A percentile compares a stretch with the other conserved stretches of the same genome.
Conservation (phyloP, 1,140 invertebrate genomes). For the Aphis craccivora region DNA sequence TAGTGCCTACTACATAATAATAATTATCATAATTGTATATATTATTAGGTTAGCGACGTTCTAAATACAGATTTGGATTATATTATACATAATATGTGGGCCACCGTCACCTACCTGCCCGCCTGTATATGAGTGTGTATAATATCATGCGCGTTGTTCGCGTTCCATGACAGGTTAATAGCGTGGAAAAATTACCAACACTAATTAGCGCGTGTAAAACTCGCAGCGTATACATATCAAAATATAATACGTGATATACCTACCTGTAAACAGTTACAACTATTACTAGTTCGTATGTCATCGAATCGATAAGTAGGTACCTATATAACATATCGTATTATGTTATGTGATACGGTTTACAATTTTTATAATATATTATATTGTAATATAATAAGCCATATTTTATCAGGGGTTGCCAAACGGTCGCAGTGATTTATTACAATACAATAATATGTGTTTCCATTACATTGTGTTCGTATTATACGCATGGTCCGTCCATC, state of each 20-base stretch:
- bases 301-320: neutral
- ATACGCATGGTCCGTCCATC: neutral
- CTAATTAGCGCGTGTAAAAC: constrained; percentile 25
- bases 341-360: neutral
- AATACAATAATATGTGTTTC: neutral
- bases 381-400: neutral
- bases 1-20: neutral
- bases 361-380: neutral
- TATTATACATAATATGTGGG: neutral
- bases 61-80: constrained; percentile 11
- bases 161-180: constrained; percentile 23
- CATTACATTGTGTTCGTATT: neutral
- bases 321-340: neutral
- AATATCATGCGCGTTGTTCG: neutral
- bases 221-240: neutral
- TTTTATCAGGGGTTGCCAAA: neutral
- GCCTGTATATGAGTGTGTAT: neutral
- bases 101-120: neutral
- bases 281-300: neutral
- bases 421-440: neutral
- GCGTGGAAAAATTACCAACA: constrained; percentile 29
- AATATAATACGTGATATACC: neutral
- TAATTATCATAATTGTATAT: constrained; percentile 8
- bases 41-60: constrained; percentile 10
- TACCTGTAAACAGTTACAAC: constrained; percentile 6